phyloP scores from a whole-genome alignment of 2,113 vertebrate genomes.

The Misgurnus mizolepis region DNA sequence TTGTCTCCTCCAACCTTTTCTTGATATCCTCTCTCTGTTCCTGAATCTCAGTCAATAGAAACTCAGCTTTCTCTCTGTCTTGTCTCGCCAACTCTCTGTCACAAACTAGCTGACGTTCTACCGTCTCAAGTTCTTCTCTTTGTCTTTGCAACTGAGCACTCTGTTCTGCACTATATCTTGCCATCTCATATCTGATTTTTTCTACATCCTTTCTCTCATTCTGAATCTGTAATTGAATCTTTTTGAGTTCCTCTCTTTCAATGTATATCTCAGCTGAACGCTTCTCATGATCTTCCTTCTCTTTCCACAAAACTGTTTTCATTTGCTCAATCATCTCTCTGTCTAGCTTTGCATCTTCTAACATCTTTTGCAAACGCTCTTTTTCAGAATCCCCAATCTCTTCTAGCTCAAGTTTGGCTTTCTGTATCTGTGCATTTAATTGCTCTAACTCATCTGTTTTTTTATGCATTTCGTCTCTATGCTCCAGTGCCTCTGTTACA shows the following conservation, averaged over 20 bases:
- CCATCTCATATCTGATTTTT: constrained; percentile 37
- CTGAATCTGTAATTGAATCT: constrained; percentile 21
- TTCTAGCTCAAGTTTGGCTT: constrained; percentile 19
- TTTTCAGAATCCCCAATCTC: constrained; percentile 29
- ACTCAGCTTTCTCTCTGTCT: constrained; percentile 51
- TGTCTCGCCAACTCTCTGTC: constrained; percentile 15
- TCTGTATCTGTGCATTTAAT: constrained; percentile 40
- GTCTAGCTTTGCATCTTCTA: constrained; percentile 46
- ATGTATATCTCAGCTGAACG: background rate
- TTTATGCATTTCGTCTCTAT: constrained; percentile 46
- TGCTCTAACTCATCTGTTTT: constrained; percentile 55
- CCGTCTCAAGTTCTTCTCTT: constrained; percentile 46
- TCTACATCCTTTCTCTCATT: constrained; percentile 43
- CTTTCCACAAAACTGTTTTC: constrained; percentile 30
- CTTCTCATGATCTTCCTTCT: constrained; percentile 23
- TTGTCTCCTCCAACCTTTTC: constrained; percentile 44
- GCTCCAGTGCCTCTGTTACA: constrained; percentile 27
- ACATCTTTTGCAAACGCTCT: constrained; percentile 54
- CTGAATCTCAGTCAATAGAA: constrained; percentile 49
- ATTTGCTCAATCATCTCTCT: constrained; percentile 32
- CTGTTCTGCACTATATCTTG: constrained; percentile 33
- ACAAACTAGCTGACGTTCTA: constrained; percentile 36
- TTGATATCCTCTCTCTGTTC: constrained; percentile 54
- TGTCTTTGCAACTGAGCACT: constrained; percentile 27
- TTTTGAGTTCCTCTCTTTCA: constrained; percentile 41